Conservation (phyloP, 2,888 invertebrate species). For the Alviniconcha strummeri region DNA sequence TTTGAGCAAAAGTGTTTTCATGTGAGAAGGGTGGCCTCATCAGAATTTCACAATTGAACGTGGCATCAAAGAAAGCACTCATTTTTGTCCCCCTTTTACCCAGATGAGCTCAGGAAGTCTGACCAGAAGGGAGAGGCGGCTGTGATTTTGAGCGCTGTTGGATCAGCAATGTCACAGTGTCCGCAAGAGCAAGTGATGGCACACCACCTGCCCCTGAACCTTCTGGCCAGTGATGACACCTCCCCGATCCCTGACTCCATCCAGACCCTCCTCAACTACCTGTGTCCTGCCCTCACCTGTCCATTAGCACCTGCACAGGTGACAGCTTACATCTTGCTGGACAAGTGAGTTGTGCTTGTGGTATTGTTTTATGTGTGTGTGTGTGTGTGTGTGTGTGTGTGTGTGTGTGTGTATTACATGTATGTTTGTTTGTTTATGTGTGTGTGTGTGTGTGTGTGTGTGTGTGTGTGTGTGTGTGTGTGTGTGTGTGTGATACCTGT, state of each 20-base stretch:
- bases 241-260: slow-evolving; percentile 63
- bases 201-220: slow-evolving; percentile 63
- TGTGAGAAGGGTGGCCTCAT: no score
- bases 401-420: background rate
- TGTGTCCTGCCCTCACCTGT: slow-evolving; percentile 64
- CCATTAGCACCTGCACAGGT: slow-evolving; percentile 57
- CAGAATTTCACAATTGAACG: no score
- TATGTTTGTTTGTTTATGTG: background rate
- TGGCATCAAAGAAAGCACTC: no score
- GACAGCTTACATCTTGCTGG: slow-evolving; percentile 62
- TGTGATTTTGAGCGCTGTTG: slow-evolving; percentile 48
- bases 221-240: slow-evolving; percentile 65
- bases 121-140: background rate
- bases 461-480: background rate
- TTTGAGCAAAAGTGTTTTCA: no score
- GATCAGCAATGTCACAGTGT: slow-evolving; percentile 54
- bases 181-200: slow-evolving; percentile 55
- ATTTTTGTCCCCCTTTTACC: no score
- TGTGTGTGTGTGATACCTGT: background rate
- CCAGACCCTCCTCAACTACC: slow-evolving; percentile 68
- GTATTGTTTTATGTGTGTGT: background rate
- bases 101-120: slow-evolving; percentile 20
- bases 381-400: slow-evolving; percentile 1
- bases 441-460: background rate
- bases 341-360: slow-evolving; percentile 48